Conservation (phyloP, 2,797 vertebrate species). For the Tenualosa thibaudeaui region DNA sequence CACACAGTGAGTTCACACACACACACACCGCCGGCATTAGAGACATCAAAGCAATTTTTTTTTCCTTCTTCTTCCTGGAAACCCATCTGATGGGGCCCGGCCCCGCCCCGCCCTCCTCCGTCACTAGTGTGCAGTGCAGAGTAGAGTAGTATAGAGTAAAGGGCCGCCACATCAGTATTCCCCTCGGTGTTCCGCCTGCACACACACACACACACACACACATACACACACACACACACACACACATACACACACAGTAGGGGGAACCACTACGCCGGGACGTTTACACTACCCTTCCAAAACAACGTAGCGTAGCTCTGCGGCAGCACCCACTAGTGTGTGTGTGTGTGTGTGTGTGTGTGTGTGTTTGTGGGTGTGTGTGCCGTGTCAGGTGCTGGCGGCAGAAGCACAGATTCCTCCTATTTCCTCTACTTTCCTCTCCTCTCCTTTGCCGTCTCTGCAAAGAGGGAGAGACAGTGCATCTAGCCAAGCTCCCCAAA, state of each 20-base stretch:
- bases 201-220: constrained; percentile 29
- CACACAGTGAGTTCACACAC: constrained; percentile 61
- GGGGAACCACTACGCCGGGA: constrained; percentile 41
- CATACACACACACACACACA: constrained; percentile 40
- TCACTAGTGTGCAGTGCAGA: not conserved
- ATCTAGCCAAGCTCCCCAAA: no score
- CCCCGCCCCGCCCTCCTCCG: not conserved
- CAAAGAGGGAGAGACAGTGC: not conserved
- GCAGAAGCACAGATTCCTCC: not conserved
- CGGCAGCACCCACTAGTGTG: constrained; percentile 53
- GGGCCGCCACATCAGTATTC: not conserved
- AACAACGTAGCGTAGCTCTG: constrained; percentile 25
- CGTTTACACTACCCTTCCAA: constrained; percentile 55
- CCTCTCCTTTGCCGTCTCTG: not conserved
- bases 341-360: not conserved
- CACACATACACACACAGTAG: not conserved
- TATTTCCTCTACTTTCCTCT: no score
- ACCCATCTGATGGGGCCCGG: not conserved
- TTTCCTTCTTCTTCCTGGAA: constrained; percentile 29
- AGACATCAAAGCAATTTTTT: constrained; percentile 73
- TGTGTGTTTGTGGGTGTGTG: no score
- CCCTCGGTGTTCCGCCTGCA: not conserved
- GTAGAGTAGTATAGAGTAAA: not conserved
- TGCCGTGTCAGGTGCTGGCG: not conserved
- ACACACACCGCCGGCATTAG: constrained; percentile 62